A percentile compares a stretch with the other conserved stretches of the same genome.
Conservation (phyloP, 2,113 vertebrate genomes). For the Neofelis nebulosa region DNA sequence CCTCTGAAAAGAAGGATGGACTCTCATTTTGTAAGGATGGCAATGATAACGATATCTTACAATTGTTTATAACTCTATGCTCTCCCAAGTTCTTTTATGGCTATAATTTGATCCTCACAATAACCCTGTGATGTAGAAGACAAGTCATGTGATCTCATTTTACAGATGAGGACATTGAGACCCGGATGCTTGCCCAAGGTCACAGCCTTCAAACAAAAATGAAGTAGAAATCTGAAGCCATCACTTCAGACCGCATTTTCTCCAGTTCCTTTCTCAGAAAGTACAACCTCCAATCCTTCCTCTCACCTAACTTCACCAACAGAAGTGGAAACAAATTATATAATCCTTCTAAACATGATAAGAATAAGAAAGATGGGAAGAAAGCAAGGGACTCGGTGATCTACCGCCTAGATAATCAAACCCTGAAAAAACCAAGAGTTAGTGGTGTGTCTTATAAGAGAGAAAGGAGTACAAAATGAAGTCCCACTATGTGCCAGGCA, state of each 20-base stretch:
- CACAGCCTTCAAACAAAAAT: constrained; percentile 8
- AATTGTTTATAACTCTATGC: background rate
- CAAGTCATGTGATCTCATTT: constrained; percentile 19
- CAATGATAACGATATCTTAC: background rate
- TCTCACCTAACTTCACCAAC: background rate
- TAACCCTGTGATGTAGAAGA: background rate
- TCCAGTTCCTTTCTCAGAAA: background rate
- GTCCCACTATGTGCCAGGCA: background rate
- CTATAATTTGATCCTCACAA: background rate
- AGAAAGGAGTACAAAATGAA: background rate
- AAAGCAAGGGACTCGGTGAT: background rate
- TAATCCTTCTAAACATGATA: background rate
- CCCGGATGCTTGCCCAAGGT: background rate
- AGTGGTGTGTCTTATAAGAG: background rate
- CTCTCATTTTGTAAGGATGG: background rate
- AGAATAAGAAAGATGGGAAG: background rate
- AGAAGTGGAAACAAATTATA: background rate
- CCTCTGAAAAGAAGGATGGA: background rate
- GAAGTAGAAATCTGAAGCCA: background rate
- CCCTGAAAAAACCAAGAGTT: background rate
- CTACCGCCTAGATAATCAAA: background rate
- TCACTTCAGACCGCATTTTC: background rate
- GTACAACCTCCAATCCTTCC: background rate
- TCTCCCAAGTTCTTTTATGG: background rate
- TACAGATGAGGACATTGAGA: constrained; percentile 42